A percentile compares a stretch with the other conserved stretches of the same genome.
These are phyloP conservation scores for Bothrops jararaca DNA, from an alignment of 2,113 vertebrate species.

Conservation along the genomic window DNA sequence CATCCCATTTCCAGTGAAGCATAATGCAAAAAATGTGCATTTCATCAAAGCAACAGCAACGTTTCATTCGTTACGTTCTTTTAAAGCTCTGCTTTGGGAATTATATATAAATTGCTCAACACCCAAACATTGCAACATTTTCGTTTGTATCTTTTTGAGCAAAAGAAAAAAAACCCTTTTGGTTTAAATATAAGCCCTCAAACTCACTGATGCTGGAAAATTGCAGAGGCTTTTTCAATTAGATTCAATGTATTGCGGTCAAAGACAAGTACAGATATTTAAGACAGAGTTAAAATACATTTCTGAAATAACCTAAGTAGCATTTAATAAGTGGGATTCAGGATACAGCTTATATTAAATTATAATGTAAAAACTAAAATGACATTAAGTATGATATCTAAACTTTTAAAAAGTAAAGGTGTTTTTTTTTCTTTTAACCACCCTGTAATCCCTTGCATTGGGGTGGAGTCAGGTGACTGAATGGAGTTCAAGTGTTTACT, in stretches of 20 bases:
- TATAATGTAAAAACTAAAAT: not conserved
- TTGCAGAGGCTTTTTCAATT: not conserved
- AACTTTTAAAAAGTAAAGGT: not conserved
- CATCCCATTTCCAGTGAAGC: not conserved
- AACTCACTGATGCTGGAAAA: not conserved
- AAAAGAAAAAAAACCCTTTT: not conserved
- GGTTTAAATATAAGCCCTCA: not conserved
- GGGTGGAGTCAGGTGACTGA: not conserved
- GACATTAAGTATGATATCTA: not conserved
- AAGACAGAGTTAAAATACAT: not conserved
- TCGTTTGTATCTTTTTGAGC: not conserved
- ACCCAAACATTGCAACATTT: conserved; percentile 29
- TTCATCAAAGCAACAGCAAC: not conserved
- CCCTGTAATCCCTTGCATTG: not conserved
- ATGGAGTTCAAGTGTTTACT: not conserved
- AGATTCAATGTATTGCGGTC: not conserved
- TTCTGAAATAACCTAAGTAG: not conserved
- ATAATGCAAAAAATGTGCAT: conserved; percentile 20
- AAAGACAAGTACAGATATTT: not conserved
- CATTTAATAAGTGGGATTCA: not conserved
- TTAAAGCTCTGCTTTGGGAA: conserved; percentile 49
- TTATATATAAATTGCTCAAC: conserved; percentile 48
- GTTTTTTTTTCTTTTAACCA: not conserved
- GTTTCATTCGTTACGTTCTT: conserved; percentile 47
- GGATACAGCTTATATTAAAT: not conserved